phyloP scores from a whole-genome alignment of 2,113 vertebrate genomes.

The Rhadina sibilatrix region DNA sequence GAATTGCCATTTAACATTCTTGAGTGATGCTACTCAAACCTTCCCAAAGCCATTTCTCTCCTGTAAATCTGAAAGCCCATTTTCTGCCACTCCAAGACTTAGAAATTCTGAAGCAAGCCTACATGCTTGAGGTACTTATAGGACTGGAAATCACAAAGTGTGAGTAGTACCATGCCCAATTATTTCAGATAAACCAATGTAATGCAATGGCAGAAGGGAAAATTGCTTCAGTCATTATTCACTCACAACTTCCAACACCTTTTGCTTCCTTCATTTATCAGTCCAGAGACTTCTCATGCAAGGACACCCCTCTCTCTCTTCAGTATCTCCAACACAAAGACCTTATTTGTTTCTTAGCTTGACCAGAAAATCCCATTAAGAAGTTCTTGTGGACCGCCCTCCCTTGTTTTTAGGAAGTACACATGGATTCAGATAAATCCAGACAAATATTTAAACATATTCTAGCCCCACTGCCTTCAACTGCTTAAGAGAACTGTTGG shows the following conservation, averaged over 20 bases:
- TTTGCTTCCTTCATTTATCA: not conserved
- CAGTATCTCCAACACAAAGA: not conserved
- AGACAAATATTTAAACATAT: not conserved
- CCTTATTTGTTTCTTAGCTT: not conserved
- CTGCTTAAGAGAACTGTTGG: slow-evolving; percentile 5
- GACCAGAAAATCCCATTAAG: not conserved
- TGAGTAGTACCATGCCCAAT: not conserved
- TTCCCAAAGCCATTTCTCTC: not conserved
- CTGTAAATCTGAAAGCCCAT: not conserved
- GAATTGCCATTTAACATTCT: slow-evolving; percentile 6
- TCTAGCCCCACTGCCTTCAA: not conserved
- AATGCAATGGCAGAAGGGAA: not conserved
- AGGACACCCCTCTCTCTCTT: not conserved
- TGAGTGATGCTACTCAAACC: not conserved
- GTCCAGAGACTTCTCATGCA: not conserved
- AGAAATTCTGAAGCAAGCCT: not conserved
- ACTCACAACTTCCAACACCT: not conserved
- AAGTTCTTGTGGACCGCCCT: not conserved
- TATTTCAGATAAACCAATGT: not conserved
- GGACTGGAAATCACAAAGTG: not conserved
- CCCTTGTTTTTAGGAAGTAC: not conserved
- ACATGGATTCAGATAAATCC: not conserved
- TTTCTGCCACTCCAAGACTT: not conserved
- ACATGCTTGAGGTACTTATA: not conserved
- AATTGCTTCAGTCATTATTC: not conserved